Base-by-base conservation (phyloP, 2,797 vertebrate species). In the Sebastolobus alascanus region DNA sequence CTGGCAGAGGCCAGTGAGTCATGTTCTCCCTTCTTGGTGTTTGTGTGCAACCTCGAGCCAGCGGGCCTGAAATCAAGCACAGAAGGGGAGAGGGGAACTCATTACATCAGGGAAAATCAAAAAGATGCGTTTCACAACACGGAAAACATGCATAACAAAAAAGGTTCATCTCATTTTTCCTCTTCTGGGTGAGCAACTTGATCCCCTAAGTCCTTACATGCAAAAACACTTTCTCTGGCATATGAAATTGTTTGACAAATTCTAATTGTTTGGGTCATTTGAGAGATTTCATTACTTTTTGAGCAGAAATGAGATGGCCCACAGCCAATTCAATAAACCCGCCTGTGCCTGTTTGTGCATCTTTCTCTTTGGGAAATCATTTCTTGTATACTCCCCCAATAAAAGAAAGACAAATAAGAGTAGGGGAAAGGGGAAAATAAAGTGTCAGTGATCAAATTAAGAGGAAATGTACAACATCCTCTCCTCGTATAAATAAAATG, bases 221-320 rank as follows among this genome's bases (percentile, higher is more conserved):
- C 11, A n/a, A 43, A 79, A 74, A 78, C 29, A 74, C 73, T 84
- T 87, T 89, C 79, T 79, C 77, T 85, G 71, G 85, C 84, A 89
- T 82, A 89, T 89, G 56, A 88, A 93, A 94, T 83, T 75, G 86
- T 91, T 84, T 73, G 78, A 88, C 87, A 92, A 93, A 94, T 92
- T 89, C 82, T 86, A 90, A 92, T 88, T 86, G 85, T 89, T 92
- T 78, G 73, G 90, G 88, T 94, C 88, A 94, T 95, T 92, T 92
- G 74, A 90, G 90, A 90, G 65, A 93, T 93, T 92, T 92, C 87
- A 94, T 91, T 93, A 90, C 88, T 90, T 93, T 91, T 82, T 88
- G 77, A 87, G 86, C 84, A 88, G 87, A 90, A 92, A 92, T 82
- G 77, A 94, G 87, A 88, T 92, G 90, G 92, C 90, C 79, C 68